Evolutionary conservation across 2,888 invertebrate species (phyloP), one percentile per base, ranked within the genome.

Genomic region (Chloroclysta siterata): DNA sequence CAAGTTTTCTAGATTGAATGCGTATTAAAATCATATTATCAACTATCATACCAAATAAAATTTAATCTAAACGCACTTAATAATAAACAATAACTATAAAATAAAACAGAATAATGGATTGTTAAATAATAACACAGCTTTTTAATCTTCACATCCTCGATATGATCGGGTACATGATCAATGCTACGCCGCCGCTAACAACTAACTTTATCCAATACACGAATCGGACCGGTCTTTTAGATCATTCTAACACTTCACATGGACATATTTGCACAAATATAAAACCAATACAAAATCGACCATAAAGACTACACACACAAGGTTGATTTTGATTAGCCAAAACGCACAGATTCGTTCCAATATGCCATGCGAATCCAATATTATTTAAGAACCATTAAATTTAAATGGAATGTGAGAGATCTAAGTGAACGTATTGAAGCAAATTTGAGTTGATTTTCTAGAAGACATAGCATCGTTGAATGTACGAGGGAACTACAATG

Each of bases 121-220:
- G 90, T 91, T 89, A 91, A 89, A 88, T 90, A 88, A 90, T 93
- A 93, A 90, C 90, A 92, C 92, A 93, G 91, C 88, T 90, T 88
- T 39, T 89, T 82, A 83, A 84, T 83, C 85, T 87, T 85, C 86
- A 83, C 88, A 84, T 81, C 81, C 79, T 82, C 82, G 80, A 84
- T 85, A 82, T 80, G 78, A 81, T 82, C 79, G 80, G 78, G 83
- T 83, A 85, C 84, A 72, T 74, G 88, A 89, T 87, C 75, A 83
- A 85, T 89, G 89, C 91, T 91, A 90, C 80, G 82, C 81, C 83
- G 74, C 78, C 74, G 71, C 69, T 63, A 73, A 74, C 68, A 56
- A 56, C 56, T 65, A 55, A 69, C 46, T 60, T 66, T 62, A 55
- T 22, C 63, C 56, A 60, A 60, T 60, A 60, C 55, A 64, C 51